Base-by-base conservation (phyloP, 1,140 invertebrate genomes). In the Nomia melanderi region DNA sequence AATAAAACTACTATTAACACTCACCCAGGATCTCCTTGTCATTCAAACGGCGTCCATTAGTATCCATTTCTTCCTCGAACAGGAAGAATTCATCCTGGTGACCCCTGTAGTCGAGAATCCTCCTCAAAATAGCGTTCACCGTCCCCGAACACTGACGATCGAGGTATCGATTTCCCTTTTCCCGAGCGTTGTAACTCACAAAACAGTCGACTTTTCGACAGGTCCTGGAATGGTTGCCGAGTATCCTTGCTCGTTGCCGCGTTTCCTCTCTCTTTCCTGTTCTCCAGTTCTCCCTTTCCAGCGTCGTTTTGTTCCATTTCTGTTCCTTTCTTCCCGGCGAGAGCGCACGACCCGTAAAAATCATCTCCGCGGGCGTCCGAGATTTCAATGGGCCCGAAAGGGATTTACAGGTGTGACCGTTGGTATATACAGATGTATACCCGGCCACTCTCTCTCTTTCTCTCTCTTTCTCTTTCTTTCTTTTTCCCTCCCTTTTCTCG, bases 321-420 rank as follows among this genome's bases (percentile, higher is more conserved):
- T 11, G 41, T 44, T 44, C 14, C 14, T 41, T 33, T 17, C 31
- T 33, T 20, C 11, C 20, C 56, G 56, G 33, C n/a, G 9, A 25
- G 27, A 39, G 41, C 17, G 63, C n/a, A 56, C 31, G 12, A 67
- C 20, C n/a, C 65, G 57, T 71, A 77, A 77, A 77, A 77, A 63
- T 77, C 67, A 62, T 77, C 75, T 33, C 75, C n/a, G 39, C 57
- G 27, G 67, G 75, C 57, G 75, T 60, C 36, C 67, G 11, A 1
- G 44, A 7, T 14, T 33, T 69, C 27, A 41, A 70, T 17, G 25
- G 57, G 25, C 8, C 53, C 11, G 71, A 71, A 71, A 70, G 66
- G 75, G 56, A 71, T 77, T 77, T 41, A 71, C 75, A 77, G 67
- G 67, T 70, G 67, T 25, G 75, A 71, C 66, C 47, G n/a, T 27